Base-by-base conservation (phyloP, 2,113 vertebrate species). In the Piprites chloris region DNA sequence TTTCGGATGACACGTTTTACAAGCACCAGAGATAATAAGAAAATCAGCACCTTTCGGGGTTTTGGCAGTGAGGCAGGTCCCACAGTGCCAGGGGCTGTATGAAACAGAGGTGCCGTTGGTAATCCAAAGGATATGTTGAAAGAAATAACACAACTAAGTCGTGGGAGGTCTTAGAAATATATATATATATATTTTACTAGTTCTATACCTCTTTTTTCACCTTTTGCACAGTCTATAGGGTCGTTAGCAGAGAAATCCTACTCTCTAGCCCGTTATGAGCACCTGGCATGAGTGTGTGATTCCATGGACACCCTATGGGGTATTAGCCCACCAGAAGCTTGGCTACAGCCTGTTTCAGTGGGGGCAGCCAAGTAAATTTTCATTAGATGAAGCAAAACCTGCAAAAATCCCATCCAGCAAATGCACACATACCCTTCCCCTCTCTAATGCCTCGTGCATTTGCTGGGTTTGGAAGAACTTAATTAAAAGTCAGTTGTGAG, bases 401-500 rank as follows among this genome's bases (percentile, higher is more conserved):
- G 35, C 46, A 65, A 24, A 92, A 77, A 84, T 56, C 9, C 15
- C 42, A 35, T 23, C 65, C 12, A 1, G 49, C 46, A 68, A 65
- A 56, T 62, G 61, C 28, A 7, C 56, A 86, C 3, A 1, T 30
- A 42, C 47, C 20, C 50, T 22, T 41, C 28, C 46, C 37, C 55
- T 90, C 47, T 81, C 62, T 42, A 87, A 77, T 78, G 76, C 53
- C 41, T 21, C 21, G 12, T 66, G 76, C 11, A 1, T 62, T 85
- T 73, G 61, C 68, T 68, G 83, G n/a, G 76, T 59, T 94, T 87
- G 85, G 86, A 85, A 90, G 72, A 88, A 97, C 93, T 91, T 96
- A 95, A 96, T 95, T 96, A 95, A 97, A 97, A 96, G 89, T 76
- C 37, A 56, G 30, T 61, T 37, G 92, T 91, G 46, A 93, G 72